These are phyloP conservation scores for Paralinhomoeus sp. DNA, from an alignment of 2,888 invertebrate genomes.

Conservation along the genomic window DNA sequence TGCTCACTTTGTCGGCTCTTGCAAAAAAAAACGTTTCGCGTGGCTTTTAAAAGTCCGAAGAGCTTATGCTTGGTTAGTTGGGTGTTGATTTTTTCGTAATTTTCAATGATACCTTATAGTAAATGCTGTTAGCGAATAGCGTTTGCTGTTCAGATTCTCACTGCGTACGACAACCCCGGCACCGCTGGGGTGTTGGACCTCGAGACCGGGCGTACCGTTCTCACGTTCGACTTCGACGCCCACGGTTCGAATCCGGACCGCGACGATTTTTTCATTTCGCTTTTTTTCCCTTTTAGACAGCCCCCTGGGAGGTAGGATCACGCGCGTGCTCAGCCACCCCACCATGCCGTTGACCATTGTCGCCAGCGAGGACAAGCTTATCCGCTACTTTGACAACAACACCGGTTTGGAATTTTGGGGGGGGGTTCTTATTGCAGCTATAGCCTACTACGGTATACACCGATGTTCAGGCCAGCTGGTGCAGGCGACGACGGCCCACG, in stretches of 20 bases:
- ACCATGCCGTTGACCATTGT: constrained; percentile 82
- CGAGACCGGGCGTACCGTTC: constrained; percentile 58
- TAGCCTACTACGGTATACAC: no score
- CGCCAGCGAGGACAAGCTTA: constrained; percentile 91
- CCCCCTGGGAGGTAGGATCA: constrained; percentile 31
- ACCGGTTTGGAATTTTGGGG: constrained; percentile 26
- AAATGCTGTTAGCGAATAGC: no score
- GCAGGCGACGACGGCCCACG: constrained; percentile 93
- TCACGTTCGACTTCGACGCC: constrained; percentile 45
- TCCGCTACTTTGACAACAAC: constrained; percentile 92
- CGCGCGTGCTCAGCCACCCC: constrained; percentile 64
- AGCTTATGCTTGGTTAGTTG: no score
- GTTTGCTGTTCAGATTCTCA: no score
- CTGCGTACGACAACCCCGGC: constrained; percentile 50
- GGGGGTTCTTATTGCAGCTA: no score
- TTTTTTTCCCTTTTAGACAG: no score
- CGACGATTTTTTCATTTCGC: no score
- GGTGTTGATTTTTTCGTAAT: no score
- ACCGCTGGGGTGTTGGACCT: constrained; percentile 67
- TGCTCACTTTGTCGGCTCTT: no score
- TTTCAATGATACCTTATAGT: no score
- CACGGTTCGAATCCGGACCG: constrained; percentile 15
- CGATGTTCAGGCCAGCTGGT: constrained; percentile 56
- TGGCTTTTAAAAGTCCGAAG: no score
- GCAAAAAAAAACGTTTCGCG: no score